Evolutionary conservation across 2,888 invertebrate genomes (phyloP), one percentile per base, ranked within the genome.

Genomic region (Heliconius ismenius): DNA sequence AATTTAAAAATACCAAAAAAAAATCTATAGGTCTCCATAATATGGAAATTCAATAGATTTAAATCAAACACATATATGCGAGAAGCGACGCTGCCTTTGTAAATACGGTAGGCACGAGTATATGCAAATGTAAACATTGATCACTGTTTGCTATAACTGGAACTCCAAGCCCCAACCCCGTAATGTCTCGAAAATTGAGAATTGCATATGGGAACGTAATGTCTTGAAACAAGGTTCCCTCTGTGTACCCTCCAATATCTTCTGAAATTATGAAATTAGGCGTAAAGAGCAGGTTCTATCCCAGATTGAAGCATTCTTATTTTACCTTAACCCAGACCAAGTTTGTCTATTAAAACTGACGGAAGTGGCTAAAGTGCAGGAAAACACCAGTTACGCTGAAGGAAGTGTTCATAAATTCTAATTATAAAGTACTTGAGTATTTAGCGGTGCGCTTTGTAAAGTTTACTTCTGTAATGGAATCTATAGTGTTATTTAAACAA

Each of bases 321-420:
- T 58, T 58, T 10, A 58, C 58, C n/a, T 58, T 58, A 58, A 58
- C 58, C n/a, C 58, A 58, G 10, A n/a, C n/a, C n/a, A n/a, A 58
- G 21, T 10, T n/a, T 58, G 54, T 58, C 58, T 58, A 54, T 58
- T 58, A 58, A 58, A n/a, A 58, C 10, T 58, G 58, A 58, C 21
- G 58, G 58, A 62, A 67, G 39, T 24, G 24, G 24, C 24, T 15
- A 24, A 1, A 67, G 39, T 6, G 43, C 67, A 67, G 67, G 67
- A 67, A 39, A 67, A 24, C 7, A 26, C 39, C 15, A 67, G 39
- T 67, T 67, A 39, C 39, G 7, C 2, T 67, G 15, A 9, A 39
- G 67, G 67, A 67, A 67, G 24, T 43, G 26, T 67, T 67, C 67
- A 67, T 67, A 67, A 67, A 67, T 67, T 67, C 39, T 67, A 67